Evolutionary conservation across 2,113 vertebrate species (phyloP), one percentile per base, ranked within the genome.

Genomic region (Gnathonemus echidnorhynchus): DNA sequence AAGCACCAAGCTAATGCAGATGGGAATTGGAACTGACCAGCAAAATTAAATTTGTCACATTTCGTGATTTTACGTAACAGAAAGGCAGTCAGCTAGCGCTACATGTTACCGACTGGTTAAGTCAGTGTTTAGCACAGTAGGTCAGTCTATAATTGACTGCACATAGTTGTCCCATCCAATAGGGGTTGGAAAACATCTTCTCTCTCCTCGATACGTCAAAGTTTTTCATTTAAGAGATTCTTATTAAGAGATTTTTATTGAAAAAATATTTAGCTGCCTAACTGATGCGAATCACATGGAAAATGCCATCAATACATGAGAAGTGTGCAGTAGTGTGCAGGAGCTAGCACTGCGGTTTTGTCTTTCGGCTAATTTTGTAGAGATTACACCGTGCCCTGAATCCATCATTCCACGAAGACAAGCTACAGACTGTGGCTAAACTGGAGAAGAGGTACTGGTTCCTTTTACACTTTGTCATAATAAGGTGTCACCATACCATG

Each of bases 381-480:
- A 96, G 98, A 94, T 95, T 99, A 91, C 98, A 99, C 89, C 96
- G 98, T 91, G 98, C 98, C 88, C 94, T 99, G 90, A 99, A 99
- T 92, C 97, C 97, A 15, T 97, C 97, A 62, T 97, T 98, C 95
- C 96, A 87, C 89, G 97, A 99, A 70, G 98, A 99, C 93, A 98
- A 97, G 93, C 88, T 93, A 91, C 96, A 95, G 58, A 98, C 97
- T 91, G 95, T 96, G 89, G 97, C 97, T 91, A 96, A 94, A 92
- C 95, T 93, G 5, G 97, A 98, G 91, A 98, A 97, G 93, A 99
- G 98, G 98, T 99, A 97, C 91, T 21, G 89, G 62, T 87, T 45
- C 87, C 46, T 74, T 89, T 87, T 53, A n/a, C 11, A 87, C 8
- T n/a, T 21, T 35, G 46, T 42, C 86, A 42, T 39, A 56, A 21